Base-by-base conservation (phyloP, 2,888 invertebrate genomes). In the Tuta absoluta region DNA sequence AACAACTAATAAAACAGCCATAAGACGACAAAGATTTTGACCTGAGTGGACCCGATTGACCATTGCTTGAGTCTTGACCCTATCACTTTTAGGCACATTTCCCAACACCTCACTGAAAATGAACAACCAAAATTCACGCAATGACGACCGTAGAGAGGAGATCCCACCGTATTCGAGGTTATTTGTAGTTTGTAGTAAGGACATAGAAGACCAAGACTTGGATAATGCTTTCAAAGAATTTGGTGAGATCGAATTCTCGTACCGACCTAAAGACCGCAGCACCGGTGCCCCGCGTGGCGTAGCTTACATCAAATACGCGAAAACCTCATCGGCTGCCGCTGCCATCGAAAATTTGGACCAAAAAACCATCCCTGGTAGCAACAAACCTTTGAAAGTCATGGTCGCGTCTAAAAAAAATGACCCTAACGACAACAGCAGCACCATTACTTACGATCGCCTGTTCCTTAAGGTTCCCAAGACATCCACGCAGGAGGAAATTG, bases 291-390 rank as follows among this genome's bases (percentile, higher is more conserved):
- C 95, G 72, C 98, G 97, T 93, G 98, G 98, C 63, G 95, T 98
- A 67, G 96, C 96, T 0, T 98, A 98, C 80, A 95, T 98, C 12
- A 98, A 98, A 82, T 98, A 94, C 85, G 92, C 93, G 0, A 98
- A 97, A 90, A 97, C 98, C 0, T 98, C 98, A 0, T 96, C 97
- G 78, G 98, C 98, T 2, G 98, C 98, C 5, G 91, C 93, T 62
- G 98, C 98, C 1, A 94, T 98, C 75, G 96, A 98, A 83, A 95
- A 95, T 72, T 95, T 98, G 94, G 96, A 97, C 84, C 95, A 96
- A 23, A 95, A 94, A 82, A 93, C 93, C 63, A 90, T 98, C 67
- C 94, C 94, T n/a, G 93, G 93, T 65, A 93, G 94, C 59, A 94
- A 93, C 57, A 94, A 96, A 77, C 95, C 96, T 8, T 93, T 98